Conservation (phyloP, 2,888 invertebrate species). For the Acheta domesticus region DNA sequence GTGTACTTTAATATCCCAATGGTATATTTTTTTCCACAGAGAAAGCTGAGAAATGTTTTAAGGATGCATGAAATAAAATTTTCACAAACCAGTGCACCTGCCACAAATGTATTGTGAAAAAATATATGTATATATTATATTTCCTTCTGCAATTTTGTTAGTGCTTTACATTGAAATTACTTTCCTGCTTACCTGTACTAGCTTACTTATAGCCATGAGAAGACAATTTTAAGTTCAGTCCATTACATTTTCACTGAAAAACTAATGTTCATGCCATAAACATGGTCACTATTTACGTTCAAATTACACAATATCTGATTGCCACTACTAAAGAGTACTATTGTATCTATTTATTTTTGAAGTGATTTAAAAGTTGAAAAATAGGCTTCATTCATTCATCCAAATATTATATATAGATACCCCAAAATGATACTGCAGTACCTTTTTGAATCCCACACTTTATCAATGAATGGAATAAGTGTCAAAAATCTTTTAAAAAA, state of each 20-base stretch:
- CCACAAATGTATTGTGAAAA: conserved; percentile 33
- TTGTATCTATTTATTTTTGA: not conserved
- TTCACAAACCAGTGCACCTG: conserved; percentile 32
- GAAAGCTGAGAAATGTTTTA: not conserved
- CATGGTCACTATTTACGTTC: conserved; percentile 3
- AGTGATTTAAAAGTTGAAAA: conserved; percentile 9
- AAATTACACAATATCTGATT: not conserved
- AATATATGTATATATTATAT: conserved; percentile 33
- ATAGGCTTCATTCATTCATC: not conserved
- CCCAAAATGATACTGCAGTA: not conserved
- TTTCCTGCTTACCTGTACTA: not conserved
- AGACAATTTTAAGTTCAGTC: conserved; percentile 18
- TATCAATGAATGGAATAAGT: not conserved
- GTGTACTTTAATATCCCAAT: no score
- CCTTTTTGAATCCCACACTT: not conserved
- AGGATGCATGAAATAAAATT: not conserved
- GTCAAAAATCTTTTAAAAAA: not conserved
- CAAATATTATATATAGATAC: not conserved
- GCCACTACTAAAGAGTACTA: conserved; percentile 2
- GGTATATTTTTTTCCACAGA: no score
- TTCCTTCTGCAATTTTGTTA: conserved; percentile 26
- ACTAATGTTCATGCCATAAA: not conserved
- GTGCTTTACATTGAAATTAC: not conserved
- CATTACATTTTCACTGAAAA: conserved; percentile 7
- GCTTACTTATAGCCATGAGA: conserved; percentile 8